Conservation (phyloP, 2,797 vertebrate species). For the Eurystomus glaucurus region DNA sequence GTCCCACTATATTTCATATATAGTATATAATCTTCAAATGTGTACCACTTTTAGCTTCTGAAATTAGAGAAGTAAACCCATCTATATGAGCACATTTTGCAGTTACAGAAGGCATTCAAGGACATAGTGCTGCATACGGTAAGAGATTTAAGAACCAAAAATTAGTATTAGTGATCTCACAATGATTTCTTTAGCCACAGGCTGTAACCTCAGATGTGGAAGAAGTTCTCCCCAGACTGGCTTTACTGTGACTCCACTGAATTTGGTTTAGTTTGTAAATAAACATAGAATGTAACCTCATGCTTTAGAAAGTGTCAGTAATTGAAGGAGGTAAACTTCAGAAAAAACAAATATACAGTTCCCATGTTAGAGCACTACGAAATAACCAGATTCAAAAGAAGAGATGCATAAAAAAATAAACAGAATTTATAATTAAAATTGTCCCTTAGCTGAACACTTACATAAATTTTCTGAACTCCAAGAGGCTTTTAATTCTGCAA, state of each 20-base stretch:
- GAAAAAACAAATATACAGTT: background rate
- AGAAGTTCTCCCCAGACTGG: background rate
- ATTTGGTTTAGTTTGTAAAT: background rate
- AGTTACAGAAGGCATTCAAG: background rate
- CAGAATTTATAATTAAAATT: background rate
- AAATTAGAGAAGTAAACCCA: background rate
- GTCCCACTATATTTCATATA: too few species aligned
- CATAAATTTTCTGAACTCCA: background rate
- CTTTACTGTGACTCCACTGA: background rate
- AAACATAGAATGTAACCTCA: background rate
- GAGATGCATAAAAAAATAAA: background rate
- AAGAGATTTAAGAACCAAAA: background rate
- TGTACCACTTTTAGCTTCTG: background rate
- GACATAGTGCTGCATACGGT: background rate
- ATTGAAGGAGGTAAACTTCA: background rate
- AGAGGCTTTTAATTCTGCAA: background rate
- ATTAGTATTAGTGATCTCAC: background rate
- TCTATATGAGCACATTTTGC: background rate
- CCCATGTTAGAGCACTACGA: background rate
- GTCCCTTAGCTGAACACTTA: background rate
- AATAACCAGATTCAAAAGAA: background rate
- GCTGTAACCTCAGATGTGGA: background rate
- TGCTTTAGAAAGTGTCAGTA: background rate
- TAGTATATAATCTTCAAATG: background rate
- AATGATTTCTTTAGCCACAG: background rate